phyloP scores from a whole-genome alignment of 2,888 invertebrate genomes.

The Chalcosyrphus nemorum region DNA sequence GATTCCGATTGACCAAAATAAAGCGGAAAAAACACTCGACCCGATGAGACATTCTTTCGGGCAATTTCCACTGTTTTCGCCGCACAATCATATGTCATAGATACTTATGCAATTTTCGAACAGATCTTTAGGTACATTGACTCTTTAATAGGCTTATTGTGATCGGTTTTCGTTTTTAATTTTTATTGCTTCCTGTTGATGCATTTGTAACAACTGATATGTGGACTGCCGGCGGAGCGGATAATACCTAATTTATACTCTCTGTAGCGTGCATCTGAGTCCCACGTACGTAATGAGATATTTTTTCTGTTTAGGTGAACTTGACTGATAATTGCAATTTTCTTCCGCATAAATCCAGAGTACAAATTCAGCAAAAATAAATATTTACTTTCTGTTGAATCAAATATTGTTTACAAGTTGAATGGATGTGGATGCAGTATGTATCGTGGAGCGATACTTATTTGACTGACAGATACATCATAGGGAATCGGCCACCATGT shows the following conservation, averaged over 20 bases:
- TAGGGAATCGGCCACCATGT: too few relatives aligned
- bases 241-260: neutral
- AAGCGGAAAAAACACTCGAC: neutral
- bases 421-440: neutral
- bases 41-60: neutral
- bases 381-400: neutral
- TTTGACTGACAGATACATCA: too few relatives aligned
- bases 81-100: neutral
- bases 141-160: neutral
- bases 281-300: neutral
- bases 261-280: too few relatives aligned
- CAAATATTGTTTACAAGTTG: neutral
- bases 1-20: conserved; percentile 22
- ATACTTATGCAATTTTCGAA: neutral
- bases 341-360: neutral
- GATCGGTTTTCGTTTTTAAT: neutral
- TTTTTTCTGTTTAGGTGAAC: too few relatives aligned
- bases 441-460: neutral
- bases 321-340: neutral
- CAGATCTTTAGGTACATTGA: neutral
- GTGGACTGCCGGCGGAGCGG: neutral
- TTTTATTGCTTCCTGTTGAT: neutral
- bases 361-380: neutral
- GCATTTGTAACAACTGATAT: neutral
- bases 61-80: neutral